phyloP scores from a whole-genome alignment of 2,888 invertebrate species.

The Ochropacha duplaris region DNA sequence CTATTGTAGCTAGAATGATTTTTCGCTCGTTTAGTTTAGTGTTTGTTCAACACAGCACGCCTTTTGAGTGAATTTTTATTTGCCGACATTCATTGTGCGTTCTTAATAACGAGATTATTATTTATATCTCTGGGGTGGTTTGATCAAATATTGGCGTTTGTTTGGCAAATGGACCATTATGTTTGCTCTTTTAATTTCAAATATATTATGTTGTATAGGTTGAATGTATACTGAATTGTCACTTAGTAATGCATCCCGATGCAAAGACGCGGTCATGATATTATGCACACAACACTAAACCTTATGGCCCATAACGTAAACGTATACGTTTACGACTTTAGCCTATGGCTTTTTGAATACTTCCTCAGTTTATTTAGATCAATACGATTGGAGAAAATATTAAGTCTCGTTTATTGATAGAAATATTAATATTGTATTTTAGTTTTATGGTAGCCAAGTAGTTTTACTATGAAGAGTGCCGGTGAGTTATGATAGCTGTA shows the following conservation, averaged over 20 bases:
- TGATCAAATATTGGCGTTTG: conserved; percentile 65
- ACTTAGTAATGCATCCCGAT: background rate
- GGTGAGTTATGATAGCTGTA: too few species aligned
- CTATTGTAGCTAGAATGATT: conserved; percentile 18
- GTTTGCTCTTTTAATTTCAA: conserved; percentile 25
- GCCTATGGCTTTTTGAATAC: conserved; percentile 31
- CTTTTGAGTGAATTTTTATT: conserved; percentile 67
- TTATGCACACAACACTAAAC: conserved; percentile 52
- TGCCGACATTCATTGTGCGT: conserved; percentile 57
- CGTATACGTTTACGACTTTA: conserved; percentile 33
- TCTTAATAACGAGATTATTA: conserved; percentile 70
- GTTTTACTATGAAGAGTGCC: too few species aligned
- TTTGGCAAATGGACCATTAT: conserved; percentile 57
- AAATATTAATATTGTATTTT: too few species aligned
- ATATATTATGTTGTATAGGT: background rate
- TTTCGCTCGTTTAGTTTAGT: background rate
- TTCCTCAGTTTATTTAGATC: conserved; percentile 12
- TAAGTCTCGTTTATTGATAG: background rate
- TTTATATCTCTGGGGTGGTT: conserved; percentile 49
- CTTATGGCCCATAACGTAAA: conserved; percentile 43
- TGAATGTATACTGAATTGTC: background rate
- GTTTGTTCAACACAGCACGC: conserved; percentile 22
- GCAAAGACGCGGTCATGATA: background rate
- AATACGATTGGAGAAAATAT: background rate
- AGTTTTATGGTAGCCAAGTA: too few species aligned